phyloP scores from a whole-genome alignment of 2,797 vertebrate species.

The Onychomys arenicola region DNA sequence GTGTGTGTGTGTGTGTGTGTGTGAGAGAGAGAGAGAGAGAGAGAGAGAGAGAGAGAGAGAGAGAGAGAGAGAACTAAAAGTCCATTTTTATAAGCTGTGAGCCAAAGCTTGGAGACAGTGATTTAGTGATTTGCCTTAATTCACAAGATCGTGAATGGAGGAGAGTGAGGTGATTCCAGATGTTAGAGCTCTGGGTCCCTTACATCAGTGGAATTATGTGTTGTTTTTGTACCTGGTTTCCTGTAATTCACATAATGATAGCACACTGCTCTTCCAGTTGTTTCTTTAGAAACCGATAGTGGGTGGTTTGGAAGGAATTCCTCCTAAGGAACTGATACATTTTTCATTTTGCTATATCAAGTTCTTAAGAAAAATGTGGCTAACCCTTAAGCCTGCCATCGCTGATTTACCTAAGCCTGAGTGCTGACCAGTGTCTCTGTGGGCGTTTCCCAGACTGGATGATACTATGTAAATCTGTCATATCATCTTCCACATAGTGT shows the following conservation, averaged over 20 bases:
- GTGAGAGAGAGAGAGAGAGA: not conserved
- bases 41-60: rapidly evolving
- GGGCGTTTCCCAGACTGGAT: not conserved
- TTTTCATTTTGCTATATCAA: slow-evolving; percentile 23
- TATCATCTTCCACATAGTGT: not conserved
- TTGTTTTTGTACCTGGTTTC: not conserved
- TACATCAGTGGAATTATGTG: not conserved
- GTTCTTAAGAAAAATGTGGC: not conserved
- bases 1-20: not conserved
- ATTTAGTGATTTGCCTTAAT: not conserved
- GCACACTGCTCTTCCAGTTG: not conserved
- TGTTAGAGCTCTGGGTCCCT: not conserved
- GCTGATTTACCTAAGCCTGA: not conserved
- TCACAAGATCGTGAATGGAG: not conserved
- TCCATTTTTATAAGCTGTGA: not conserved
- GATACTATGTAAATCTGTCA: not conserved
- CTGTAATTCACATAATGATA: not conserved
- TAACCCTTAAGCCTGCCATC: not conserved
- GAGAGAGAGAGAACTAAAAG: not conserved
- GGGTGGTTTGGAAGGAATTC: not conserved
- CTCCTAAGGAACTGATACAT: not conserved
- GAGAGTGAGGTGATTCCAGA: not conserved
- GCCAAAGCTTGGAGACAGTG: not conserved
- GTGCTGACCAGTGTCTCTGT: not conserved
- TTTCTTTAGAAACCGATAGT: not conserved